Evolutionary conservation across 2,797 vertebrate genomes (phyloP).

Genomic region (Esox masquinongy): DNA sequence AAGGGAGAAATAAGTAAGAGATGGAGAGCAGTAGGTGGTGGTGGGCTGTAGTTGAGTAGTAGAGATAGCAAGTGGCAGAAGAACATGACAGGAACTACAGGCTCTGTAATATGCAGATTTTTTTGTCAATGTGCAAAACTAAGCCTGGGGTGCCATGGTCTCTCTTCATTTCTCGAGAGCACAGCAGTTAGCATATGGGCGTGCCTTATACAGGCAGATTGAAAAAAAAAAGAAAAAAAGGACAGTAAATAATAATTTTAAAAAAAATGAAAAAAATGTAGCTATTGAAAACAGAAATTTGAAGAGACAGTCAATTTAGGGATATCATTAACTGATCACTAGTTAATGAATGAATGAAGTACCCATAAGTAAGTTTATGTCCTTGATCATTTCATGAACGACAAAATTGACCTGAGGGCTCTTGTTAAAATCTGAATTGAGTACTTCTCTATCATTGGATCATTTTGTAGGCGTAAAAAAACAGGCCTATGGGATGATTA

Average conservation of each 20-base stretch:
- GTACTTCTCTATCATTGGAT: not conserved
- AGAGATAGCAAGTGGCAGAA: not conserved
- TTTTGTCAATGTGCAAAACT: slow-evolving; percentile 62
- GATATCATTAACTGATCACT: slow-evolving; percentile 1
- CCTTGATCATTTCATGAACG: not conserved
- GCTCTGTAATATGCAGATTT: slow-evolving; percentile 23
- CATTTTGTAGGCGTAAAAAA: not conserved
- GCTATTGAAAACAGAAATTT: no score
- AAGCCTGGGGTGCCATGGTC: slow-evolving; percentile 50
- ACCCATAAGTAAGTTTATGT: not conserved
- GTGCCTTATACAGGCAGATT: not conserved
- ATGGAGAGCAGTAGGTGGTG: not conserved
- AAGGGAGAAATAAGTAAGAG: slow-evolving; percentile 23
- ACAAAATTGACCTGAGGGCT: not conserved
- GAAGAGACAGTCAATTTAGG: no score
- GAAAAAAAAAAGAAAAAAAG: not conserved
- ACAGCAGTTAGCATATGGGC: not conserved
- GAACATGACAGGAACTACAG: slow-evolving; percentile 36
- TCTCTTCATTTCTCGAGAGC: slow-evolving; percentile 29
- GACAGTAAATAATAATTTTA: no score
- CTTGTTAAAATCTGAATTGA: not conserved
- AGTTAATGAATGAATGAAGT: slow-evolving; percentile 27
- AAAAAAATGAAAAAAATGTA: no score
- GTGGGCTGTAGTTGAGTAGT: not conserved
- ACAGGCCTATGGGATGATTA: not conserved